A percentile compares a stretch with the other conserved stretches of the same genome.
phyloP scores from a whole-genome alignment of 1,140 invertebrate species.

The Brachionus calyciflorus region DNA sequence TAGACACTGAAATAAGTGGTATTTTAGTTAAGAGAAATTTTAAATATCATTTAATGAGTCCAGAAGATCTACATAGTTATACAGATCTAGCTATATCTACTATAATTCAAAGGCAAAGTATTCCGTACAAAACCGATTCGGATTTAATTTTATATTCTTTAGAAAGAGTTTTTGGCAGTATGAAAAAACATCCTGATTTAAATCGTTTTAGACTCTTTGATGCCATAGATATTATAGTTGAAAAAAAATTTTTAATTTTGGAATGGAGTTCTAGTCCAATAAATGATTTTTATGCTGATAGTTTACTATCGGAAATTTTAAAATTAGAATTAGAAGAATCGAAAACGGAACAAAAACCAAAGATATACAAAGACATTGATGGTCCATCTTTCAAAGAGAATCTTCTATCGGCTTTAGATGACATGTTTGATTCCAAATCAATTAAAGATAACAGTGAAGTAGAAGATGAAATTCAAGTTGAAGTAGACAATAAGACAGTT shows the following conservation, averaged over 20 bases:
- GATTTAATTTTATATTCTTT: background rate
- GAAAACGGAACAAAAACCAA: background rate
- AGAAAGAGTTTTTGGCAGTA: conserved; percentile 6
- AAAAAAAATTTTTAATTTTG: conserved; percentile 76
- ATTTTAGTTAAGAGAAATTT: conserved; percentile 96
- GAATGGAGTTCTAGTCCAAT: conserved; percentile 92
- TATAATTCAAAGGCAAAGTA: conserved; percentile 82
- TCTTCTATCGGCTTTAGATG: conserved; percentile 9
- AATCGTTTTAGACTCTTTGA: conserved; percentile 57
- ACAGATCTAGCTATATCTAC: conserved; percentile 89
- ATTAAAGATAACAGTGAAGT: background rate
- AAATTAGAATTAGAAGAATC: conserved; percentile 53
- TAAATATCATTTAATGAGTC: conserved; percentile 90
- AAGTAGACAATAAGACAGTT: conserved; percentile 3
- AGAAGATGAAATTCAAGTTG: conserved; percentile 10
- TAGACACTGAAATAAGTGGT: conserved; percentile 74
- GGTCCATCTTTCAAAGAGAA: background rate
- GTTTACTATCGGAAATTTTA: conserved; percentile 72
- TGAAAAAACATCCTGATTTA: conserved; percentile 17
- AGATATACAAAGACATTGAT: background rate
- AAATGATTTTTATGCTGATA: conserved; percentile 96
- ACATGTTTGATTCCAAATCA: background rate
- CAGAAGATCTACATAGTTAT: conserved; percentile 86
- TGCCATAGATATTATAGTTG: conserved; percentile 76
- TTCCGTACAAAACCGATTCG: conserved; percentile 73